Base-by-base conservation (phyloP, 2,113 vertebrate genomes). In the Procapra przewalskii region DNA sequence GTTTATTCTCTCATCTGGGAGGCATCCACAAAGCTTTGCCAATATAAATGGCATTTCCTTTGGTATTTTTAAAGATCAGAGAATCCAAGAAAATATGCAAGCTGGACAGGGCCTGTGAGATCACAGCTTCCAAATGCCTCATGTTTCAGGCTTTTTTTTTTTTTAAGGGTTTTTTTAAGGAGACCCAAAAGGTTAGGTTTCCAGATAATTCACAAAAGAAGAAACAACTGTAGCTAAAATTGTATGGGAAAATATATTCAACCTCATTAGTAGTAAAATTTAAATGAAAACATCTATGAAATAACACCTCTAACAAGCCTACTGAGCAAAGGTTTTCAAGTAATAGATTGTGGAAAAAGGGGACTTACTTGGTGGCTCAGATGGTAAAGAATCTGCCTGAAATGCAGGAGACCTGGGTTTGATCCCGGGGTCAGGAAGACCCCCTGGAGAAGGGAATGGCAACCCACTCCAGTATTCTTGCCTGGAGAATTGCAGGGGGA, bases 51-150 rank as follows among this genome's bases (percentile, higher is more conserved):
- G 97, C 97, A 98, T 98, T 98, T 98, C 97, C 97, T 97, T 95
- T 98, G 97, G 92, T 98, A 98, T 98, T 98, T 98, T 97, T 92
- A 98, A 98, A 98, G 97, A 97, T 98, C 97, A 98, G 95, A 98
- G 94, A 96, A 97, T 93, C 86, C 85, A 31, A 62, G 29, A 91
- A 88, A 94, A 50, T 97, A 94, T 89, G 96, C 93, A 89, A 77
- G 89, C 91, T 89, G 93, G 91, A 88, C 43, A 7, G 29, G 77
- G 96, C 96, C 71, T 97, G 89, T 91, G 97, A 97, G 96, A 97
- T 71, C 52, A 75, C 4, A 91, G 96, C 79, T 96, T 97, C 79
- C 93, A 88, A 97, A 96, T 16, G 93, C 86, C 71, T 96, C 33
- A 4, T 43, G 64, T 59, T 86, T 97, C 77, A 83, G 19, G 57